Evolutionary conservation across 2,113 vertebrate genomes (phyloP).

Genomic region (Corythaeola cristata): DNA sequence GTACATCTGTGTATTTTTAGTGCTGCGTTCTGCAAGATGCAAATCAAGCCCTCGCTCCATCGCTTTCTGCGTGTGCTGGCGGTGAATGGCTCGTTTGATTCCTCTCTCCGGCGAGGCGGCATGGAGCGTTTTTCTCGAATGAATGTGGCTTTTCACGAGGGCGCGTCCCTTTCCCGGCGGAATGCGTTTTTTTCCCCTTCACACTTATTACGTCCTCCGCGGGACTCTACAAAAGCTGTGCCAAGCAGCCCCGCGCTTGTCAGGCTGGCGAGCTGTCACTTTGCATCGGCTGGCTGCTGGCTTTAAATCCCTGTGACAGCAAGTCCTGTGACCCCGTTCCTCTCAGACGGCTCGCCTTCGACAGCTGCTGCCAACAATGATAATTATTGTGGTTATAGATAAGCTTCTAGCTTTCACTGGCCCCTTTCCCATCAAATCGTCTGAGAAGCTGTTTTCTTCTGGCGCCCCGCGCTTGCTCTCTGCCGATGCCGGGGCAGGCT

Average conservation of each 20-base stretch:
- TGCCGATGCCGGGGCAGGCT: not conserved
- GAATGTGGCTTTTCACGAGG: constrained; percentile 49
- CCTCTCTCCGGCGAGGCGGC: not conserved
- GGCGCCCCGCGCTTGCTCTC: constrained; percentile 4
- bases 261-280: not conserved
- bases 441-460: constrained; percentile 68
- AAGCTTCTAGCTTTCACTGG: constrained; percentile 69
- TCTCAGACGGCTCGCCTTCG: constrained; percentile 33
- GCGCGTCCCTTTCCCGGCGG: not conserved
- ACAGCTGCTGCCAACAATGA: constrained; percentile 55
- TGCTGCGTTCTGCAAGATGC: not conserved
- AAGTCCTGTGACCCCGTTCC: constrained; percentile 50
- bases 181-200: constrained; percentile 14
- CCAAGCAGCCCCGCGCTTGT: not conserved
- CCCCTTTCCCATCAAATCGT: constrained; percentile 62
- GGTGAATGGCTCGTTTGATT: not conserved
- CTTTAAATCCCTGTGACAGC: constrained; percentile 54
- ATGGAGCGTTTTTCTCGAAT: not conserved
- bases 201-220: not conserved
- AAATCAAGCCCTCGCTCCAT: not conserved
- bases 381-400: constrained; percentile 64
- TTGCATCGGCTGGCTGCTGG: not conserved
- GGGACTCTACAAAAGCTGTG: not conserved
- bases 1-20: not conserved
- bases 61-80: not conserved